Percentiles rank a stretch among this genome's conserved stretches.
These are phyloP conservation scores for Heterodera carotae DNA, from an alignment of 1,140 invertebrate genomes.

Conservation along the genomic window DNA sequence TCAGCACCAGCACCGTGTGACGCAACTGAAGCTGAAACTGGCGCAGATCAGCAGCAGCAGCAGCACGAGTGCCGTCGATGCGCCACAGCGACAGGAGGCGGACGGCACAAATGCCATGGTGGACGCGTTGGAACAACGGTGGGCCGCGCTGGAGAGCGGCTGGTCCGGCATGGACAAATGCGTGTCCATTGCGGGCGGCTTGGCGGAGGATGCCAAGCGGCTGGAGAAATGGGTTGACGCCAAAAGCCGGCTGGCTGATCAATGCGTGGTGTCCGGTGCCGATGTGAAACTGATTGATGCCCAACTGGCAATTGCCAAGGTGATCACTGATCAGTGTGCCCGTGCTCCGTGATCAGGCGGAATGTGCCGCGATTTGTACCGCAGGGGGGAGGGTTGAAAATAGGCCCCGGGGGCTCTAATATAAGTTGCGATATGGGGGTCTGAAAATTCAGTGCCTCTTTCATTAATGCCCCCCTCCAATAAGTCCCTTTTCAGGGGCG, in stretches of 20 bases:
- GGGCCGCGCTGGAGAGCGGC: conserved; percentile 2
- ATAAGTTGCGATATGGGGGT: too few species aligned
- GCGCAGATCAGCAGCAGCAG: background rate
- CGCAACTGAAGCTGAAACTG: conserved; percentile 18
- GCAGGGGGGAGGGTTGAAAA: too few species aligned
- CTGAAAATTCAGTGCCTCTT: too few species aligned
- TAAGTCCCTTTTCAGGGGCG: too few species aligned
- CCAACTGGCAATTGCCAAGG: background rate
- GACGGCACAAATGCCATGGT: background rate
- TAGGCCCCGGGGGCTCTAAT: too few species aligned
- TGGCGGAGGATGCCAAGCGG: conserved; percentile 1
- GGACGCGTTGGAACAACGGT: conserved; percentile 4
- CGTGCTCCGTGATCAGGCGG: background rate
- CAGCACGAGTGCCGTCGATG: background rate
- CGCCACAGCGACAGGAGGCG: background rate
- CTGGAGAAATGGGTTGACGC: conserved; percentile 26
- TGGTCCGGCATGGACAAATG: conserved; percentile 12
- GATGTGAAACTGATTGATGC: background rate
- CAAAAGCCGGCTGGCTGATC: background rate
- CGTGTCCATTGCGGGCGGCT: background rate
- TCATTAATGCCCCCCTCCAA: too few species aligned
- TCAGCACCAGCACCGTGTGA: background rate
- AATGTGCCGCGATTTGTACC: too few species aligned
- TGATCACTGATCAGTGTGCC: background rate
- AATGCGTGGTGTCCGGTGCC: background rate